Conservation (phyloP, 2,113 vertebrate genomes). For the Dromaius novaehollandiae region DNA sequence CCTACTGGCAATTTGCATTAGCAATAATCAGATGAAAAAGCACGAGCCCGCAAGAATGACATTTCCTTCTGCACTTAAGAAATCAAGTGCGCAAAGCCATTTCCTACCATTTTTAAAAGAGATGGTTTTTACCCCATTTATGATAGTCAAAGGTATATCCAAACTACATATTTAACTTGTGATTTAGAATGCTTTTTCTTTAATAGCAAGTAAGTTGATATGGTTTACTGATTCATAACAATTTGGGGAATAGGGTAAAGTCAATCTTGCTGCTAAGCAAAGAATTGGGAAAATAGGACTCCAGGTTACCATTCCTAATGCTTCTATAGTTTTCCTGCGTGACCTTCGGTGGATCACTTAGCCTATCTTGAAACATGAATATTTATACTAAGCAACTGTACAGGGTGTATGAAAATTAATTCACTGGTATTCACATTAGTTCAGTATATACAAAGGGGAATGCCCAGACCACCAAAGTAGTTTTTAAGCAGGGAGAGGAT, state of each 20-base stretch:
- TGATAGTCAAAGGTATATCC: neutral
- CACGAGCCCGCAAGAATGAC: neutral
- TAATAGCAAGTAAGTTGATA: neutral
- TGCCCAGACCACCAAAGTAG: neutral
- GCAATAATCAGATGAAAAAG: constrained; percentile 48
- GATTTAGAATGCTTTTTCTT: neutral
- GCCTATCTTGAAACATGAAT: neutral
- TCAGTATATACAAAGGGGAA: neutral
- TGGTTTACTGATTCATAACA: neutral
- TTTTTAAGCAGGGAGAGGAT: neutral
- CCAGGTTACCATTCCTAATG: neutral
- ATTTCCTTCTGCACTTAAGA: constrained; percentile 3
- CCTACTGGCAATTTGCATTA: constrained; percentile 21
- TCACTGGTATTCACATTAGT: neutral
- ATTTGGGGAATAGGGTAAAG: neutral
- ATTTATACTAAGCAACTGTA: neutral
- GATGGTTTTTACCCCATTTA: neutral
- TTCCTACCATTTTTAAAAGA: neutral
- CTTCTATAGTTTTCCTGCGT: neutral
- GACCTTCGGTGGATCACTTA: neutral
- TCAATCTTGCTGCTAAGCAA: neutral
- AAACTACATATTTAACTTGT: neutral
- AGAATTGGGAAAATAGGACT: neutral
- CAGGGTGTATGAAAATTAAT: neutral
- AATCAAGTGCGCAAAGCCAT: neutral